Conservation (phyloP, 2,113 vertebrate species). For the Phalacrocorax brasilianus region DNA sequence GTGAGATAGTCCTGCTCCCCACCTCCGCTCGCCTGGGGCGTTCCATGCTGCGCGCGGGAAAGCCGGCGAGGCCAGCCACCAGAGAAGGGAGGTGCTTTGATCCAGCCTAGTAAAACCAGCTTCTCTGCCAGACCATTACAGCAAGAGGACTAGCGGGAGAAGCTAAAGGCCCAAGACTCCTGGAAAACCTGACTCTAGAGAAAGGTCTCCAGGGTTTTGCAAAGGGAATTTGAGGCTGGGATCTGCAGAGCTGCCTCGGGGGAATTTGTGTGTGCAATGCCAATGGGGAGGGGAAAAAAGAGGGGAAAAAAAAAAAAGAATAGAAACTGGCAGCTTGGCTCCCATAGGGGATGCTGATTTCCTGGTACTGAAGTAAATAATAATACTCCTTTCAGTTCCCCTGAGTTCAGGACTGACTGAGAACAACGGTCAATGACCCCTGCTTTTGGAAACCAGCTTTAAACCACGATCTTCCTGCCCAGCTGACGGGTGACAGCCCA, state of each 20-base stretch:
- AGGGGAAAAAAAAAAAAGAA: neutral
- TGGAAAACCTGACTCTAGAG: neutral
- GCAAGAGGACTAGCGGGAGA: neutral
- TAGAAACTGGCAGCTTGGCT: neutral
- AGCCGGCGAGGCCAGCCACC: neutral
- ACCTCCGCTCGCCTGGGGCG: neutral
- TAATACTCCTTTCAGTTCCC: neutral
- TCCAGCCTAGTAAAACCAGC: neutral
- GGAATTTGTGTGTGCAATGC: neutral
- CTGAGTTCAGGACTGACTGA: slow-evolving; percentile 31
- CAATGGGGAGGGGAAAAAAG: neutral
- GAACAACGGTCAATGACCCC: neutral
- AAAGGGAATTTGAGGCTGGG: neutral
- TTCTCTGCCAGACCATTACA: neutral
- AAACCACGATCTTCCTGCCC: neutral
- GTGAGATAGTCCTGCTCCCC: neutral
- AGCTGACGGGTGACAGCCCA: neutral
- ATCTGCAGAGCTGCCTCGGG: neutral
- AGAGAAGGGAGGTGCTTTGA: neutral
- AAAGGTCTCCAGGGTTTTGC: neutral
- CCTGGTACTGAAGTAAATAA: neutral
- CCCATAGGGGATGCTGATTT: neutral
- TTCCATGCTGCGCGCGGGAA: neutral
- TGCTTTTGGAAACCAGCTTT: neutral
- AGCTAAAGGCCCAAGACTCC: neutral